Evolutionary conservation across 92 coral and sea anemone species (phyloP).

Genomic region (Heteractis magnifica): DNA sequence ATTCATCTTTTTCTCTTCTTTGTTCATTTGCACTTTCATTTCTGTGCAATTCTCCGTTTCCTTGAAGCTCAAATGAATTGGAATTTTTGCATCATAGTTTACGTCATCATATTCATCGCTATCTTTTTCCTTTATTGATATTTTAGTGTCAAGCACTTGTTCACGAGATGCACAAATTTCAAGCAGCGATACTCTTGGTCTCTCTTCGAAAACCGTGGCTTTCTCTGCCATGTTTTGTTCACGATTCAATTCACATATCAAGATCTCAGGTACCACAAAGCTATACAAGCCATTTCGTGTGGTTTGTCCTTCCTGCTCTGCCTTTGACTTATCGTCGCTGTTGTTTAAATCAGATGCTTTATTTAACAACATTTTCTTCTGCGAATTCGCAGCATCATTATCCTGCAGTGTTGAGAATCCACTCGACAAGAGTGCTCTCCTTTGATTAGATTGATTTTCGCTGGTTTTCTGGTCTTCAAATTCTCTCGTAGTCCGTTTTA

Average conservation of each 20-base stretch:
- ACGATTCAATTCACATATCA: not conserved
- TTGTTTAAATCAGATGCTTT: not conserved
- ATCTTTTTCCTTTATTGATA: not conserved
- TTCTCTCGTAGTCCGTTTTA: slow-evolving; percentile 3
- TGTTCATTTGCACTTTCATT: not conserved
- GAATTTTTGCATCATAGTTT: not conserved
- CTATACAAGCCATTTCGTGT: not conserved
- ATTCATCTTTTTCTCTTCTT: not conserved
- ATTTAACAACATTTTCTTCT: not conserved
- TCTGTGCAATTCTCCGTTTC: not conserved
- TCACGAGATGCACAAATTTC: not conserved
- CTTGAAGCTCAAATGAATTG: too few species aligned
- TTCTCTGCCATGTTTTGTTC: not conserved
- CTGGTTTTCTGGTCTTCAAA: not conserved
- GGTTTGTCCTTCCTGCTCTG: not conserved
- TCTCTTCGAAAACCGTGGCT: not conserved
- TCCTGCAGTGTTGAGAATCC: not conserved
- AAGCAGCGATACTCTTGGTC: not conserved
- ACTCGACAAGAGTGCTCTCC: not conserved
- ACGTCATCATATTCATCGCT: not conserved
- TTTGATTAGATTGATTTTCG: not conserved
- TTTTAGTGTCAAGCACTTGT: not conserved
- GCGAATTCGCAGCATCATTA: too few species aligned
- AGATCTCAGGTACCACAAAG: not conserved
- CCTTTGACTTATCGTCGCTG: not conserved